Percentiles rank a stretch among this genome's conserved stretches.
Conservation (phyloP, 92 coral and sea anemone genomes). For the Actinostola sp. region DNA sequence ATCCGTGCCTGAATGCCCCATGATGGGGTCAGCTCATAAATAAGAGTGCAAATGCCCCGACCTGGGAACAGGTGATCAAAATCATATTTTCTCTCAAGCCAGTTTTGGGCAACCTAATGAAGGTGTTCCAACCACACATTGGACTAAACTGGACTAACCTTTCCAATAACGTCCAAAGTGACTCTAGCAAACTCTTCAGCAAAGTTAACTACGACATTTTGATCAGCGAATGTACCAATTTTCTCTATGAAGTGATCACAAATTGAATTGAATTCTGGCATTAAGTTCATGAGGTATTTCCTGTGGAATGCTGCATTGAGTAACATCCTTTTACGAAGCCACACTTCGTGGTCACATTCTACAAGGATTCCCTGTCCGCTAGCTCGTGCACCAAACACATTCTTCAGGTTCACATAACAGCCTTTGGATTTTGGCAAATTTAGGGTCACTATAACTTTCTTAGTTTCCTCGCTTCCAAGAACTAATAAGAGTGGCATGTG, state of each 20-base stretch:
- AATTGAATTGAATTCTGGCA: conserved; percentile 70
- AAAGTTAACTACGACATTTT: conserved; percentile 52
- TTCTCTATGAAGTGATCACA: conserved; percentile 65
- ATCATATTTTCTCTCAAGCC: too few relatives aligned
- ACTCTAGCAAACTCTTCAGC: conserved; percentile 71
- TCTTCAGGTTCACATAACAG: conserved; percentile 20
- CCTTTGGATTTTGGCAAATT: conserved; percentile 52
- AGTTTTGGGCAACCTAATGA: too few relatives aligned
- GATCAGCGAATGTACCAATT: conserved; percentile 53
- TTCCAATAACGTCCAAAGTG: conserved; percentile 81
- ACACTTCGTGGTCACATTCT: conserved; percentile 54
- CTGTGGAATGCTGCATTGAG: conserved; percentile 92
- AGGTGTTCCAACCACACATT: too few relatives aligned
- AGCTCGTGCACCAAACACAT: conserved; percentile 49
- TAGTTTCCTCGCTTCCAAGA: conserved; percentile 39
- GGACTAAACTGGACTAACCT: too few relatives aligned
- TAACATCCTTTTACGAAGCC: conserved; percentile 72
- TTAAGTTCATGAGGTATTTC: conserved; percentile 67
- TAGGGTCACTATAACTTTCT: conserved; percentile 40
- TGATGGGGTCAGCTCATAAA: too few relatives aligned
- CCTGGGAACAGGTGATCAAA: too few relatives aligned
- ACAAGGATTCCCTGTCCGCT: conserved; percentile 63
- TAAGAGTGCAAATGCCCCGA: too few relatives aligned
- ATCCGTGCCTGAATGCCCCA: too few relatives aligned
- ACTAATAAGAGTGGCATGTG: conserved; percentile 44